phyloP scores from a whole-genome alignment of 2,113 vertebrate genomes.

The Daboia siamensis region DNA sequence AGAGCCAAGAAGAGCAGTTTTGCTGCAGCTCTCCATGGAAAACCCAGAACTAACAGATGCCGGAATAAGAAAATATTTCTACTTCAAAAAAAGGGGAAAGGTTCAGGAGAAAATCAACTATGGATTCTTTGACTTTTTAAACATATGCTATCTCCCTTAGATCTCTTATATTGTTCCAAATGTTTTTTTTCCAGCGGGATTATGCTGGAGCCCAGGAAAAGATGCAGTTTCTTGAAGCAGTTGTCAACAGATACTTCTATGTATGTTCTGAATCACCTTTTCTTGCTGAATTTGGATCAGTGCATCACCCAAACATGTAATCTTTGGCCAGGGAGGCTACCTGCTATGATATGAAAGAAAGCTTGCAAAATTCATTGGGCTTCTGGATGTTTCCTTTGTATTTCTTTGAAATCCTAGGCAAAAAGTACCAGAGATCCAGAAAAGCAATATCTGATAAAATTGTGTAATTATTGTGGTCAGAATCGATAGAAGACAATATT shows the following conservation, averaged over 20 bases:
- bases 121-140: constrained; percentile 96
- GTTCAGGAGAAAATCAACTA: constrained; percentile 81
- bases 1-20: constrained; percentile 87
- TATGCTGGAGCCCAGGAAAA: not conserved
- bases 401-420: not conserved
- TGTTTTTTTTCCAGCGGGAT: not conserved
- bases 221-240: not conserved
- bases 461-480: not conserved
- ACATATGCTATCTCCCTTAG: constrained; percentile 70
- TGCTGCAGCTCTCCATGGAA: constrained; percentile 77
- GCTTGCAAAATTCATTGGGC: not conserved
- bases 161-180: not conserved
- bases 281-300: not conserved
- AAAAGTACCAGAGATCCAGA: not conserved
- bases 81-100: constrained; percentile 89
- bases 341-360: not conserved
- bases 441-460: not conserved
- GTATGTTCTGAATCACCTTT: not conserved
- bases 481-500: not conserved
- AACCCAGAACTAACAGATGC: constrained; percentile 87
- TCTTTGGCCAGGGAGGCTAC: not conserved
- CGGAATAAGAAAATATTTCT: constrained; percentile 93
- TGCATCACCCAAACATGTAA: not conserved
- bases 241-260: not conserved
- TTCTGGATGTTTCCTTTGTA: not conserved